Evolutionary conservation across 2,797 vertebrate species (phyloP).

Genomic region (Pteropus rufus): DNA sequence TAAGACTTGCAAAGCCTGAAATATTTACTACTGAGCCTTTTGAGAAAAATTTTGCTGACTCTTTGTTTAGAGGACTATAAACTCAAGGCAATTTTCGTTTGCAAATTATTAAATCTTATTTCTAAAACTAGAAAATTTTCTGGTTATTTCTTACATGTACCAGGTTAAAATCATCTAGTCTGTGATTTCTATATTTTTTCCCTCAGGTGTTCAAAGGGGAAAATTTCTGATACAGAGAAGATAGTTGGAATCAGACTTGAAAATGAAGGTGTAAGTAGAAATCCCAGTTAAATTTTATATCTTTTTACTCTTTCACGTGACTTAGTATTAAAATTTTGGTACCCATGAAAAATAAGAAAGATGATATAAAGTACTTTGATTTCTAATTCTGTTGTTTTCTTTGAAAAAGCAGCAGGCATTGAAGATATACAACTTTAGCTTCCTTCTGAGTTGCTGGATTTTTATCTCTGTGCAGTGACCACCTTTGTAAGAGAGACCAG

Average conservation of each 20-base stretch:
- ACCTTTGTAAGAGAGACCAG: not conserved
- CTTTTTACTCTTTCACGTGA: not conserved
- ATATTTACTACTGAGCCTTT: not conserved
- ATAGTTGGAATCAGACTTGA: constrained; percentile 42
- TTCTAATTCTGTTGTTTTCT: constrained; percentile 18
- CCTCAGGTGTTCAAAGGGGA: constrained; percentile 69
- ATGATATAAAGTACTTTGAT: not conserved
- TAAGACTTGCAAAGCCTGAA: not conserved
- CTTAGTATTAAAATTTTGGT: not conserved
- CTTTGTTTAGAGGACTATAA: not conserved
- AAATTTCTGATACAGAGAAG: constrained; percentile 44
- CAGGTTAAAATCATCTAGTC: not conserved
- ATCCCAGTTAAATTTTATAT: not conserved
- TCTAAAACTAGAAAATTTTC: not conserved
- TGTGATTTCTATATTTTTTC: not conserved
- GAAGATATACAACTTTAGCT: not conserved
- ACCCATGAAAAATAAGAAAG: constrained; percentile 15
- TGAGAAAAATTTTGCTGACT: not conserved
- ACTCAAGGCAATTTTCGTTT: constrained; percentile 28
- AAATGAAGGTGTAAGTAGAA: constrained; percentile 71
- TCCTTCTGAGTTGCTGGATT: not conserved
- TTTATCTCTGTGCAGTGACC: not conserved
- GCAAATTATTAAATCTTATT: constrained; percentile 1
- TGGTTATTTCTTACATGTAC: not conserved
- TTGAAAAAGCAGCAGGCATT: not conserved